Percentiles rank a stretch among this genome's conserved stretches.
These are phyloP conservation scores for Lepidothrix coronata DNA, from an alignment of 2,113 vertebrate species.

Conservation along the genomic window DNA sequence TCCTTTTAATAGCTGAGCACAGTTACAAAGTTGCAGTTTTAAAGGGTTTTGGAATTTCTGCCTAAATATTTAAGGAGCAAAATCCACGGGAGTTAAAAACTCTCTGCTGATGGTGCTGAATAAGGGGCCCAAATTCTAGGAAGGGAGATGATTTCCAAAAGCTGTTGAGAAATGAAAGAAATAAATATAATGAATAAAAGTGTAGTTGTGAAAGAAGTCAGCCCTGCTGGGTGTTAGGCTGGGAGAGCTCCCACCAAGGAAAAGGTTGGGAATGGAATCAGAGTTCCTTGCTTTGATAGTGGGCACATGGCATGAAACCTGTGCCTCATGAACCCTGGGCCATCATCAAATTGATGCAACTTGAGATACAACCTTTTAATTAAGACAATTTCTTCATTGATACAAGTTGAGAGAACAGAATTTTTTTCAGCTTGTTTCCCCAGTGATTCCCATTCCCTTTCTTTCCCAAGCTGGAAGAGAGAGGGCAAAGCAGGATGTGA, in stretches of 20 bases:
- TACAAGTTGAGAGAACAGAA: background rate
- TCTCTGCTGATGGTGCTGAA: background rate
- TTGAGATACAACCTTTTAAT: no score
- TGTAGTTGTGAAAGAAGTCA: background rate
- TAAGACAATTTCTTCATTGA: background rate
- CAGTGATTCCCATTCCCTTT: background rate
- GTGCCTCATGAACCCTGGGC: background rate
- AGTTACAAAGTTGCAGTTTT: background rate
- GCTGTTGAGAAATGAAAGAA: background rate
- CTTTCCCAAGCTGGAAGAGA: background rate
- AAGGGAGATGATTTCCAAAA: background rate
- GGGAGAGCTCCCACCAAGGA: background rate
- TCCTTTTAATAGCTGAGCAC: background rate
- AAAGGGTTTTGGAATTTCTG: background rate
- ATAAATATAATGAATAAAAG: background rate
- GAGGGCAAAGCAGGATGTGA: background rate
- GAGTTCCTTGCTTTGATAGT: fast-evolving
- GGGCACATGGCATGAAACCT: background rate
- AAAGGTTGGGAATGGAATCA: background rate
- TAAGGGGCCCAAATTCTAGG: background rate
- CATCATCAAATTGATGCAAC: background rate
- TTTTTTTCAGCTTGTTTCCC: background rate
- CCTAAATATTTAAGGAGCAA: background rate
- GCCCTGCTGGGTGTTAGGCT: background rate
- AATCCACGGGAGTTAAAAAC: fast-evolving